These are phyloP conservation scores for Macrobrachium rosenbergii DNA, from an alignment of 1,140 invertebrate genomes.

Conservation along the genomic window DNA sequence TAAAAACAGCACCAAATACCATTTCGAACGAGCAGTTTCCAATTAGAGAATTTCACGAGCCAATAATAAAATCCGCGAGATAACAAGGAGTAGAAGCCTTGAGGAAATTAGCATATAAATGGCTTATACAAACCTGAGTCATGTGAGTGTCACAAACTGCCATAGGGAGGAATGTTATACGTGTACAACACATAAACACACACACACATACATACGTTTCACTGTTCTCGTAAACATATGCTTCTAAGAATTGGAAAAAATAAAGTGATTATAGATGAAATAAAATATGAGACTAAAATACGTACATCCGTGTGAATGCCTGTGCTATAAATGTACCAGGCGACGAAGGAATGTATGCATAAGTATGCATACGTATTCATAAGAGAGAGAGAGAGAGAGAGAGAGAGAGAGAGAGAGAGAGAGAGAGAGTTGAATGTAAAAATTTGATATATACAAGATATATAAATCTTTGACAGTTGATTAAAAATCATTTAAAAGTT, in stretches of 20 bases:
- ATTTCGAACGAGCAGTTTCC: no score
- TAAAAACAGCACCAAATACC: no score
- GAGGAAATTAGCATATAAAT: no score
- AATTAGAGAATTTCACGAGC: no score
- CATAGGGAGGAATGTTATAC: no score
- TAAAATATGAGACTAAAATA: neutral
- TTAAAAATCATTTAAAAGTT: neutral
- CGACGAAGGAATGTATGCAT: neutral
- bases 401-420: conserved; percentile 38
- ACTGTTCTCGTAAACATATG: no score
- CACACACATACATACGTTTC: conserved; percentile 14
- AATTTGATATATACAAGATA: no score
- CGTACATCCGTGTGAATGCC: neutral
- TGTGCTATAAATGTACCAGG: neutral
- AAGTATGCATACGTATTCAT: no score
- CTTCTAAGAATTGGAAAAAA: neutral
- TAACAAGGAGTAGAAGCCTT: no score
- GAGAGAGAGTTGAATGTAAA: conserved; percentile 11
- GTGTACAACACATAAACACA: conserved; percentile 15
- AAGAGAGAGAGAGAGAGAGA: conserved; percentile 39
- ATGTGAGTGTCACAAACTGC: neutral
- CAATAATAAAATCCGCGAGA: no score
- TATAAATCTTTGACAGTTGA: neutral
- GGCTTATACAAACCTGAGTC: neutral
- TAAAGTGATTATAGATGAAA: neutral